Evolutionary conservation across 2,888 invertebrate genomes (phyloP).

Genomic region (Rutpela maculata): DNA sequence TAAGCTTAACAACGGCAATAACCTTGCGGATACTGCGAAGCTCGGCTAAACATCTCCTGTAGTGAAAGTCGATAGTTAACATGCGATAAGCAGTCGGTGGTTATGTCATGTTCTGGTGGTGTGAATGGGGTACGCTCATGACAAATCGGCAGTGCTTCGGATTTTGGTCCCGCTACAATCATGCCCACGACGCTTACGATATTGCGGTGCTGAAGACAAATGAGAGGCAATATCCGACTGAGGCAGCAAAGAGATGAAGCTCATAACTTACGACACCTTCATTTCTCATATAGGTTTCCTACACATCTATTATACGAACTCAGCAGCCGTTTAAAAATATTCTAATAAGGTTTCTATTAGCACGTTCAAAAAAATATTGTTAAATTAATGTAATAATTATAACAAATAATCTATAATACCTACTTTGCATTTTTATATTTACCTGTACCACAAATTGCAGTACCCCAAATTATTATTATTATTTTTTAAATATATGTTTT

Average conservation of each 20-base stretch:
- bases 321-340: background rate
- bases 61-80: conserved; percentile 55
- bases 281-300: conserved; percentile 68
- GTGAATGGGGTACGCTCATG: conserved; percentile 55
- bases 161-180: conserved; percentile 68
- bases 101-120: conserved; percentile 54
- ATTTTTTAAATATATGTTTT: too few relatives aligned
- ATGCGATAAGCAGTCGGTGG: conserved; percentile 54
- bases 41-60: conserved; percentile 39
- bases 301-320: conserved; percentile 62
- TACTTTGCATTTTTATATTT: too few relatives aligned
- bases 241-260: conserved; percentile 70
- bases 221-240: conserved; percentile 73
- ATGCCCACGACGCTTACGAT: conserved; percentile 63
- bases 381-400: background rate
- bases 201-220: conserved; percentile 71
- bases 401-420: too few relatives aligned
- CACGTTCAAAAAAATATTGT: background rate
- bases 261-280: conserved; percentile 72
- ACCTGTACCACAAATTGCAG: too few relatives aligned
- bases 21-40: conserved; percentile 21
- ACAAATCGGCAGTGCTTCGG: conserved; percentile 69
- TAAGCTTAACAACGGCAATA: conserved; percentile 56
- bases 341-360: background rate
- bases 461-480: too few relatives aligned